Percentiles rank a stretch among this genome's conserved stretches.
These are phyloP conservation scores for Oncorhynchus keta DNA, from an alignment of 2,113 vertebrate species.

Conservation along the genomic window DNA sequence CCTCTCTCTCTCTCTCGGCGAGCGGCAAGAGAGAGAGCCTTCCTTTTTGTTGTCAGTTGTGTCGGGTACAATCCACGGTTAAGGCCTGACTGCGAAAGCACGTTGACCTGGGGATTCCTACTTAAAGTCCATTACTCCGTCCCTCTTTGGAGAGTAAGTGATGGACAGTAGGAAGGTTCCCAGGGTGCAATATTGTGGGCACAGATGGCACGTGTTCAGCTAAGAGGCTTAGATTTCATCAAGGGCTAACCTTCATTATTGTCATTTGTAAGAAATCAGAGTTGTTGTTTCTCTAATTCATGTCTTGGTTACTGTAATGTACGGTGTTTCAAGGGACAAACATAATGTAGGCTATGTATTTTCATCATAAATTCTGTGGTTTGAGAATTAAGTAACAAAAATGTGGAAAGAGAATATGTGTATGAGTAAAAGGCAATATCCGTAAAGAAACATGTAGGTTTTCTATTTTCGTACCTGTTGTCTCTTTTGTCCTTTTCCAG, in stretches of 20 bases:
- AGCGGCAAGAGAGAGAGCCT: neutral
- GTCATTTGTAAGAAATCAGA: slow-evolving; percentile 29
- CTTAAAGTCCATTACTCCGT: slow-evolving; percentile 13
- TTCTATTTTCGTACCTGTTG: neutral
- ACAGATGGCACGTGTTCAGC: slow-evolving; percentile 68
- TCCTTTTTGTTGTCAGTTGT: slow-evolving; percentile 62
- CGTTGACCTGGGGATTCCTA: slow-evolving; percentile 39
- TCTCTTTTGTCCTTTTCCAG: neutral
- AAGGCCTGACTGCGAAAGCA: slow-evolving; percentile 33
- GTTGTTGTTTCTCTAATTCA: slow-evolving; percentile 2
- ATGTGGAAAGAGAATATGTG: neutral
- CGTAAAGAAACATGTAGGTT: neutral
- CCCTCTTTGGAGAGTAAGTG: slow-evolving; percentile 20
- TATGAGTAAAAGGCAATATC: neutral
- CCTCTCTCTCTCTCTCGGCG: slow-evolving; percentile 28
- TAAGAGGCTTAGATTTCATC: slow-evolving; percentile 77
- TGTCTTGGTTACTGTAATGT: no score
- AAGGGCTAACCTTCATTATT: slow-evolving; percentile 69
- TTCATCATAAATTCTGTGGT: neutral
- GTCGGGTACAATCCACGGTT: slow-evolving; percentile 46
- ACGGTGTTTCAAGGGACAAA: neutral
- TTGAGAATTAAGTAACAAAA: neutral
- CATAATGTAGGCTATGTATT: neutral
- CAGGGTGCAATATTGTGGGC: slow-evolving; percentile 48
- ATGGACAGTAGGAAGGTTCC: slow-evolving; percentile 21